Conservation (phyloP, 2,113 vertebrate species). For the Uria aalge region DNA sequence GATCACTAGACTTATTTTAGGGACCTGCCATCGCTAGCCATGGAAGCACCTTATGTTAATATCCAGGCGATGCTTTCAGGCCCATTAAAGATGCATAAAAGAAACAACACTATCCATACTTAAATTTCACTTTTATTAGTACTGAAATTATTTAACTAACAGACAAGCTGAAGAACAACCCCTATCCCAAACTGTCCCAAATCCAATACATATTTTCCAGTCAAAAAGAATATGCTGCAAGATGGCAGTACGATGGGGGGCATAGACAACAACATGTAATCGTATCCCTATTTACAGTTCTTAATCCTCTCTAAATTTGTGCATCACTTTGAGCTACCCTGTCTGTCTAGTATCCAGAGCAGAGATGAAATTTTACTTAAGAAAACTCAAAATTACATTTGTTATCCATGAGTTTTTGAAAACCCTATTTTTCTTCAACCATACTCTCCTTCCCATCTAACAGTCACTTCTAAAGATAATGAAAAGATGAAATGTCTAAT, state of each 20-base stretch:
- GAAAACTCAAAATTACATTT: not conserved
- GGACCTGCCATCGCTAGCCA: not conserved
- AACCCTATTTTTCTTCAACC: not conserved
- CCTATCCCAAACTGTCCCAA: not conserved
- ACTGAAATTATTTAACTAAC: not conserved
- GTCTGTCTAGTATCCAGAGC: not conserved
- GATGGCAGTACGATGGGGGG: not conserved
- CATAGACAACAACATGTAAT: too few species aligned
- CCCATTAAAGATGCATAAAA: not conserved
- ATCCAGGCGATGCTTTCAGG: not conserved
- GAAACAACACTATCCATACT: not conserved
- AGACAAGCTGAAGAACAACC: not conserved
- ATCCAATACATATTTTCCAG: not conserved
- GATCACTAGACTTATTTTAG: not conserved
- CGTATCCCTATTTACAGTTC: not conserved
- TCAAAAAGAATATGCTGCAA: not conserved
- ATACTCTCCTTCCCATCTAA: not conserved
- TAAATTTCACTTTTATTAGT: not conserved
- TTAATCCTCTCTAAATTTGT: not conserved
- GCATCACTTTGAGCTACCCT: not conserved
- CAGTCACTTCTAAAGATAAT: not conserved
- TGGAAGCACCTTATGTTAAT: not conserved
- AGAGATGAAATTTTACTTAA: not conserved
- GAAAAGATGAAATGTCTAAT: accelerated
- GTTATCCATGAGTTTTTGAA: not conserved